phyloP scores from a whole-genome alignment of 2,888 invertebrate genomes.

The Blomia tropicalis region DNA sequence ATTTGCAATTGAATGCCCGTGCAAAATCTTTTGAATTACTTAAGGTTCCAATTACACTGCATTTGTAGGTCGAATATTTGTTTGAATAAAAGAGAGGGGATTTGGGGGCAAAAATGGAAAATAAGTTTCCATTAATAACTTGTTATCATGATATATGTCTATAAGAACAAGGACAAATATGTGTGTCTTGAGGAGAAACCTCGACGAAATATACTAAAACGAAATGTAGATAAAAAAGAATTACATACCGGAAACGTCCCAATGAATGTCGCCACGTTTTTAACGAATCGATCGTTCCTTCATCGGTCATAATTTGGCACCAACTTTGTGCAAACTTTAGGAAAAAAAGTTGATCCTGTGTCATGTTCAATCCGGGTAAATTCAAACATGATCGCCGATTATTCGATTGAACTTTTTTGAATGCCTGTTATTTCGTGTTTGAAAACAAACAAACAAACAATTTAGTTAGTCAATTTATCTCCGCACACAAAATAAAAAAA shows the following conservation, averaged over 20 bases:
- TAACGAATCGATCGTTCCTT: slow-evolving; percentile 29
- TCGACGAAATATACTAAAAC: not conserved
- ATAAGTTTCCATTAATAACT: too few relatives aligned
- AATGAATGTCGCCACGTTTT: slow-evolving; percentile 63
- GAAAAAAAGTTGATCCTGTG: slow-evolving; percentile 38
- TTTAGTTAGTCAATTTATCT: slow-evolving; percentile 20
- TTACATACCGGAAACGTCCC: slow-evolving; percentile 48
- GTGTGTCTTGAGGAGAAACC: too few relatives aligned
- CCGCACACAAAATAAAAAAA: slow-evolving; percentile 4
- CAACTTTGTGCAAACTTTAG: slow-evolving; percentile 46
- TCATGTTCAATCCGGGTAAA: slow-evolving; percentile 36
- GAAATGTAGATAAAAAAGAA: not conserved
- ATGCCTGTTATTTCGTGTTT: slow-evolving; percentile 7
- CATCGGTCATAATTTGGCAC: slow-evolving; percentile 46
- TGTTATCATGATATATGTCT: too few relatives aligned
- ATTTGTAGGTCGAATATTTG: too few relatives aligned
- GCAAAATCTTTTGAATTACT: slow-evolving; percentile 68
- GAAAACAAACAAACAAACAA: too few relatives aligned
- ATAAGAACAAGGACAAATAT: too few relatives aligned
- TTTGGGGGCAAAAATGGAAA: too few relatives aligned
- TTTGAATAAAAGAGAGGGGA: too few relatives aligned
- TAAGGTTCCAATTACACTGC: slow-evolving; percentile 61
- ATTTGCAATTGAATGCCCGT: slow-evolving; percentile 55
- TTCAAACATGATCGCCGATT: slow-evolving; percentile 26
- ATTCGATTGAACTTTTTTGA: slow-evolving; percentile 7